Percentiles rank a stretch among this genome's conserved stretches.
phyloP scores from a whole-genome alignment of 1,140 invertebrate genomes.

The Drosophila sulfurigaster region DNA sequence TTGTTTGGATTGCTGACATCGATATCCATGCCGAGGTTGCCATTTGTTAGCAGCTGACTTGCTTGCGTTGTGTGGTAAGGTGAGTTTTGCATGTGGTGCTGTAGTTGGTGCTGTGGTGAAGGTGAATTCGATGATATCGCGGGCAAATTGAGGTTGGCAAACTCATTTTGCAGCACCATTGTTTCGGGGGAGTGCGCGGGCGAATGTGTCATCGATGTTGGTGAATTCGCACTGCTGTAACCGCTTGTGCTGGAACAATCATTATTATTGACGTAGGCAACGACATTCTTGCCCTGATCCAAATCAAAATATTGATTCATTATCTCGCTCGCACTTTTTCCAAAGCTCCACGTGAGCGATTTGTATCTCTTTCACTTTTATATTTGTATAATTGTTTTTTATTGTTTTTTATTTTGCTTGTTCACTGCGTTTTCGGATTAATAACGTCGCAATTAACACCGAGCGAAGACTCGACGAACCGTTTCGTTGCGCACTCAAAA shows the following conservation, averaged over 20 bases:
- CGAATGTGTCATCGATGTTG: slow-evolving; percentile 59
- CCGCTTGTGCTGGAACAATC: slow-evolving; percentile 78
- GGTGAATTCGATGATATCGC: slow-evolving; percentile 58
- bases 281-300: slow-evolving; percentile 69
- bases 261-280: slow-evolving; percentile 54
- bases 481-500: slow-evolving; percentile 37
- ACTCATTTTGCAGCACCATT: slow-evolving; percentile 61
- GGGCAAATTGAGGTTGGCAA: slow-evolving; percentile 73
- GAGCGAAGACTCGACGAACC: slow-evolving; percentile 32
- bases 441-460: slow-evolving; percentile 27
- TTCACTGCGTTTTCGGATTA: slow-evolving; percentile 7
- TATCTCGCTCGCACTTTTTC: background rate
- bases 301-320: slow-evolving; percentile 74
- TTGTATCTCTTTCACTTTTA: slow-evolving; percentile 11
- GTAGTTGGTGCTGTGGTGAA: slow-evolving; percentile 37
- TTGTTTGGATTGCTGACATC: slow-evolving; percentile 17
- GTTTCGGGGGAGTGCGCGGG: slow-evolving; percentile 71
- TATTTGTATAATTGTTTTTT: background rate
- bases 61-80: slow-evolving; percentile 45
- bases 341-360: slow-evolving; percentile 35
- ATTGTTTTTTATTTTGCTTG: background rate
- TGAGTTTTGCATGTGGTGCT: slow-evolving; percentile 39
- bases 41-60: slow-evolving; percentile 55
- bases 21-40: slow-evolving; percentile 45
- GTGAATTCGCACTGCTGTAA: slow-evolving; percentile 71